Percentiles rank a stretch among this genome's conserved stretches.
phyloP scores from a whole-genome alignment of 2,888 invertebrate genomes.

The Coenonympha arcania region DNA sequence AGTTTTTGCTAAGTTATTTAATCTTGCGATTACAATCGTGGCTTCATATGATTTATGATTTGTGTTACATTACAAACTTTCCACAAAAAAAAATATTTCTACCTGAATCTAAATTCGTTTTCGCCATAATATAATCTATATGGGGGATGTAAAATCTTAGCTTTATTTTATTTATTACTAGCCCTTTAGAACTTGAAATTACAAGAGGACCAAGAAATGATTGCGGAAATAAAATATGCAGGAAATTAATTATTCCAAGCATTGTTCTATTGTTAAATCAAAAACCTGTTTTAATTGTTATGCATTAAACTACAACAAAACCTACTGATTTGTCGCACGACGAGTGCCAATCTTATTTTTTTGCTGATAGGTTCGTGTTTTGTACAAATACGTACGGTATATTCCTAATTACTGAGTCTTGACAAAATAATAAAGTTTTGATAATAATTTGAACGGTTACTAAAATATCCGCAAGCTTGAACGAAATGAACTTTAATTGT shows the following conservation, averaged over 20 bases:
- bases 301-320: slow-evolving; percentile 12
- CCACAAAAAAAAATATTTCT: too few species aligned
- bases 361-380: background rate
- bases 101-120: too few species aligned
- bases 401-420: too few species aligned
- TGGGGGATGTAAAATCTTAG: too few species aligned
- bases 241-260: slow-evolving; percentile 16
- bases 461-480: too few species aligned
- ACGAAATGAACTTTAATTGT: too few species aligned
- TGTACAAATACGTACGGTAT: background rate
- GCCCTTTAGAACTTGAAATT: background rate
- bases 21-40: background rate
- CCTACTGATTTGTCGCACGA: slow-evolving; percentile 14
- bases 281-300: background rate
- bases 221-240: slow-evolving; percentile 7
- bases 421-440: too few species aligned
- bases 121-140: too few species aligned
- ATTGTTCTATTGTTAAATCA: slow-evolving; percentile 21
- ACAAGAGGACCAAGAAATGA: background rate
- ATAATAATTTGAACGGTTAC: too few species aligned
- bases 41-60: background rate
- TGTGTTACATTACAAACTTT: background rate
- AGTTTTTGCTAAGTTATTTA: background rate
- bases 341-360: slow-evolving; percentile 14
- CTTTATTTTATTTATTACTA: too few species aligned